Percentiles rank a stretch among this genome's conserved stretches.
These are phyloP conservation scores for Halcyon senegalensis DNA, from an alignment of 2,113 vertebrate species.

Conservation along the genomic window DNA sequence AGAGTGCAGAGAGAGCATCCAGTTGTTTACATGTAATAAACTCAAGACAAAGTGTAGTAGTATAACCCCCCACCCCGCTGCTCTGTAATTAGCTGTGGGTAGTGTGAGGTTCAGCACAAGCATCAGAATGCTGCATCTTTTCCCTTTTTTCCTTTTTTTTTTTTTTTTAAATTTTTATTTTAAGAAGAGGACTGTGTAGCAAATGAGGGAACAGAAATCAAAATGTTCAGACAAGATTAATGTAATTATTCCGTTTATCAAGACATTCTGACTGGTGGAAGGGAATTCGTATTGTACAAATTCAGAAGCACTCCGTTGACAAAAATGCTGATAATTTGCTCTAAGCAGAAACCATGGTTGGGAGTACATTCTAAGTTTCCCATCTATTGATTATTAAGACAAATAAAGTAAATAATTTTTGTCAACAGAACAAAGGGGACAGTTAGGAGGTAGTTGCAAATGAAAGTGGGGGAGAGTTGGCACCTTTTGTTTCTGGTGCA, in stretches of 20 bases:
- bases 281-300: not conserved
- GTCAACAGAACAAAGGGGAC: not conserved
- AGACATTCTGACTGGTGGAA: too few relatives aligned
- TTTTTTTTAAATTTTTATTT: too few relatives aligned
- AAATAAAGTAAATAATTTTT: not conserved
- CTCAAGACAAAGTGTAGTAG: not conserved
- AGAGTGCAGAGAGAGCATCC: not conserved
- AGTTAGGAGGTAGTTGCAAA: not conserved
- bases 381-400: not conserved
- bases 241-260: not conserved
- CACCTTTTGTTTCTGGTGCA: not conserved
- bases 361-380: not conserved
- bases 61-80: not conserved
- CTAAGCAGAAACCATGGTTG: not conserved
- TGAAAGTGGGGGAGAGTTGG: fast-evolving
- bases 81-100: not conserved
- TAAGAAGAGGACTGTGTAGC: not conserved
- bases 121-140: not conserved
- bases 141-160: not conserved
- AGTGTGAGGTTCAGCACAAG: not conserved
- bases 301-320: not conserved
- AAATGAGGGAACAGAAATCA: not conserved
- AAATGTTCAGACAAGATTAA: not conserved
- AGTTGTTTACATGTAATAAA: not conserved
- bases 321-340: not conserved